Conservation (phyloP, 1,140 invertebrate genomes). For the Brachionus angularis region DNA sequence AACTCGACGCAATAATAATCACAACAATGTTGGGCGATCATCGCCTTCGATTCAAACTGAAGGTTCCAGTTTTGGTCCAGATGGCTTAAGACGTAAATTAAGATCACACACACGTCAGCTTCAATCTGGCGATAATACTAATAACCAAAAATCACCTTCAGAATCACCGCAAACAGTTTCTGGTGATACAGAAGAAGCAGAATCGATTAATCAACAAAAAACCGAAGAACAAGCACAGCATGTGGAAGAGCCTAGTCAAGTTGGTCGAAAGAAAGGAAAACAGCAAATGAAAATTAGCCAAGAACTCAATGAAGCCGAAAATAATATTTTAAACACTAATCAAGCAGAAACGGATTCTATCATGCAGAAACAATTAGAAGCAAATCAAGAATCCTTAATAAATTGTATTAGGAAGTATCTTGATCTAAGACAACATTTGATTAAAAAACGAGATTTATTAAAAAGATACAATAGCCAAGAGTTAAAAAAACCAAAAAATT, state of each 20-base stretch:
- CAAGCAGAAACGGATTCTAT: no score
- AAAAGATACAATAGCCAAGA: no score
- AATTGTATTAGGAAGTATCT: no score
- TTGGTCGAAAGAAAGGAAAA: no score
- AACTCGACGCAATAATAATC: neutral
- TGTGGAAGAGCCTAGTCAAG: neutral
- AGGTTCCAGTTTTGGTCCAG: neutral
- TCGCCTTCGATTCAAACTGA: neutral
- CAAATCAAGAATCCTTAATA: no score
- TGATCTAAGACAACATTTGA: no score
- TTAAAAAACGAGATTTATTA: no score
- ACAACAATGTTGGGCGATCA: neutral
- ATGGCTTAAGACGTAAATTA: neutral
- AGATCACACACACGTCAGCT: neutral
- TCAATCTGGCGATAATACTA: neutral
- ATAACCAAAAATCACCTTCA: neutral
- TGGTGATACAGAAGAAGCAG: neutral
- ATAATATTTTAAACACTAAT: no score
- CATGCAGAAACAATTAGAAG: no score
- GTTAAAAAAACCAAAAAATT: neutral
- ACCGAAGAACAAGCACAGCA: neutral
- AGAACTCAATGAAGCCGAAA: no score
- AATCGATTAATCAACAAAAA: neutral
- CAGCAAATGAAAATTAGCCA: no score
- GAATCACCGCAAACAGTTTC: neutral